Evolutionary conservation across 2,113 vertebrate genomes (phyloP).

Genomic region (Oryzias curvinotus): DNA sequence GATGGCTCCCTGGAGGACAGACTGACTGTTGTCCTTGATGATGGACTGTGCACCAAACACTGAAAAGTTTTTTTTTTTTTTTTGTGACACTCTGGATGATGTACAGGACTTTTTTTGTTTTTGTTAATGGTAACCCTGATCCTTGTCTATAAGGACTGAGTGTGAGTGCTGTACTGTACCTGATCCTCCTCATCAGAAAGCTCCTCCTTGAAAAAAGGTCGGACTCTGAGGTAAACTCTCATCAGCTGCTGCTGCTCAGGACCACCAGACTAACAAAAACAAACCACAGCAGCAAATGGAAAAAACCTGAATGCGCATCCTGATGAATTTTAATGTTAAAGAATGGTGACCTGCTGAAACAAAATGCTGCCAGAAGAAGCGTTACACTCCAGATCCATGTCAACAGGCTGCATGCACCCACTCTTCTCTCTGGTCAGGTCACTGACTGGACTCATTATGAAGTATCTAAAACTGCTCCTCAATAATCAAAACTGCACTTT

Average conservation of each 20-base stretch:
- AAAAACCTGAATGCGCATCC: not conserved
- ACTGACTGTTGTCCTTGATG: too few relatives aligned
- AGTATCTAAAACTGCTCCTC: not conserved
- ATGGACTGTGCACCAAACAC: too few relatives aligned
- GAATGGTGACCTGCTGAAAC: slow-evolving; percentile 33
- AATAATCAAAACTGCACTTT: not conserved
- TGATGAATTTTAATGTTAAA: not conserved
- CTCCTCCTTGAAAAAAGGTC: slow-evolving; percentile 83
- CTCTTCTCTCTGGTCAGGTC: slow-evolving; percentile 39
- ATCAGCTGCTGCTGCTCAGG: slow-evolving; percentile 74
- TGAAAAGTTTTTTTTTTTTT: too few relatives aligned
- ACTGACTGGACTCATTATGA: slow-evolving; percentile 41
- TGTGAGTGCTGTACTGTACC: slow-evolving; percentile 60
- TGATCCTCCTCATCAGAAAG: slow-evolving; percentile 78
- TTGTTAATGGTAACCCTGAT: too few relatives aligned
- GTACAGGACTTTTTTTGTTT: too few relatives aligned
- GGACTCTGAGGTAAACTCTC: slow-evolving; percentile 84
- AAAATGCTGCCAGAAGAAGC: slow-evolving; percentile 1
- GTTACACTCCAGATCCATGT: slow-evolving; percentile 65
- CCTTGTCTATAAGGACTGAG: not conserved
- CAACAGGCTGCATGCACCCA: slow-evolving; percentile 28
- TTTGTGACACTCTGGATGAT: too few relatives aligned
- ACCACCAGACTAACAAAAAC: slow-evolving; percentile 36
- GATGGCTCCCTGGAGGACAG: too few relatives aligned
- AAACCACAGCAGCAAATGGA: not conserved